These are phyloP conservation scores for Euthynnus affinis DNA, from an alignment of 2,797 vertebrate genomes.

Conservation along the genomic window DNA sequence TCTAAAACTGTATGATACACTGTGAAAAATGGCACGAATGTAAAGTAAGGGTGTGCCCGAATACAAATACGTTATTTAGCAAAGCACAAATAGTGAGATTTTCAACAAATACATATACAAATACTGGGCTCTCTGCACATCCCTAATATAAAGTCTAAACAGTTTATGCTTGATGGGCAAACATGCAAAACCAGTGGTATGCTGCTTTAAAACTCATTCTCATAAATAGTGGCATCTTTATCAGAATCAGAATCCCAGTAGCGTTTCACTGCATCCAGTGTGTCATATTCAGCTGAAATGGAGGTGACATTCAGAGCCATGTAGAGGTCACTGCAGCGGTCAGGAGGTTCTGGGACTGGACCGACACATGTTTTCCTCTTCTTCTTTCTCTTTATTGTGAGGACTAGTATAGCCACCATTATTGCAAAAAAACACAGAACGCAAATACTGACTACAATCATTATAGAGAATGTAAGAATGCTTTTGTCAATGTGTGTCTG, in stretches of 20 bases:
- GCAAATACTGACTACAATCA: neutral
- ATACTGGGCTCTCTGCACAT: no score
- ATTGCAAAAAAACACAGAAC: neutral
- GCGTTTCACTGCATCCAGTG: neutral
- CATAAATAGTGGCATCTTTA: neutral
- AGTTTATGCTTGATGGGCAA: neutral
- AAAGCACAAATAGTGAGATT: no score
- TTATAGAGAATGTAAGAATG: neutral
- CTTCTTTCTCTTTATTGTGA: constrained; percentile 5
- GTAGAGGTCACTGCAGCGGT: neutral
- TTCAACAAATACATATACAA: no score
- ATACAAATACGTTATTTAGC: no score
- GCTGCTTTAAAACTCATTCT: constrained; percentile 19
- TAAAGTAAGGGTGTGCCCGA: no score
- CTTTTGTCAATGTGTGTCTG: neutral
- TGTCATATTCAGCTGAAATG: constrained; percentile 26
- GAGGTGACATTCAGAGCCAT: constrained; percentile 5
- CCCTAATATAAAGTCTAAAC: neutral
- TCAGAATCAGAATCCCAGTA: neutral
- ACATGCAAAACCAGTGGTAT: neutral
- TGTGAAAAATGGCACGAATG: neutral
- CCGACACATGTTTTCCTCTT: neutral
- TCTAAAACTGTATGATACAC: neutral
- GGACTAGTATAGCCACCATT: neutral
- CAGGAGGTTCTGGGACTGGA: neutral